These are phyloP conservation scores for Novumbra hubbsi DNA, from an alignment of 2,797 vertebrate genomes.

Conservation along the genomic window DNA sequence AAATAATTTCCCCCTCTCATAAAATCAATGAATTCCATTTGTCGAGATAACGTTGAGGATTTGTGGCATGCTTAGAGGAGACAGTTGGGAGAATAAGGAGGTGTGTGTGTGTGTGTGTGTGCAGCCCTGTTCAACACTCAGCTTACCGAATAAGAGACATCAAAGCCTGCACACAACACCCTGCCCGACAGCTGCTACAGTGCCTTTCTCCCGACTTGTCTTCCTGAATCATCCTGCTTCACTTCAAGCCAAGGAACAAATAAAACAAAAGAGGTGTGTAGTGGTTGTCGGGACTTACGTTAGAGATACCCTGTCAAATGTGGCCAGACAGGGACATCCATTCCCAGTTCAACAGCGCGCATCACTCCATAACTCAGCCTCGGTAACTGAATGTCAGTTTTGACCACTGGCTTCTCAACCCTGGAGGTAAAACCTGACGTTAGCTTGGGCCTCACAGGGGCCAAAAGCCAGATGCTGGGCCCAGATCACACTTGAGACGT, in stretches of 20 bases:
- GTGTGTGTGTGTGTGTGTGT: neutral
- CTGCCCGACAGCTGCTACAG: neutral
- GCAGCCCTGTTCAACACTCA: neutral
- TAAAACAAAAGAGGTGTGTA: neutral
- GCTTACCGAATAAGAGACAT: neutral
- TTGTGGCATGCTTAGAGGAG: neutral
- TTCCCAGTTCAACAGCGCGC: neutral
- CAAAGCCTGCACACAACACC: neutral
- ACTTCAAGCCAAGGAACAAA: neutral
- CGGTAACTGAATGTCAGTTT: neutral
- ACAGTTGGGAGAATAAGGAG: neutral
- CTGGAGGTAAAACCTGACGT: neutral
- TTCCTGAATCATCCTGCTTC: neutral
- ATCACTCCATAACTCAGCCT: neutral
- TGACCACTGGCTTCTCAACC: neutral
- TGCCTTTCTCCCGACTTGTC: neutral
- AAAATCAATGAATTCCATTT: neutral
- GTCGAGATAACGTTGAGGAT: neutral
- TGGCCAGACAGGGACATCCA: neutral
- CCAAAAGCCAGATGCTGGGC: neutral
- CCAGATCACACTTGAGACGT: no score
- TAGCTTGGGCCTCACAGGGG: neutral
- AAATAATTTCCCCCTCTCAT: neutral
- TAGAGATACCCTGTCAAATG: neutral
- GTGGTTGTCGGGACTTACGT: neutral